Conservation (phyloP, 2,888 invertebrate species). For the Empis stercorea region DNA sequence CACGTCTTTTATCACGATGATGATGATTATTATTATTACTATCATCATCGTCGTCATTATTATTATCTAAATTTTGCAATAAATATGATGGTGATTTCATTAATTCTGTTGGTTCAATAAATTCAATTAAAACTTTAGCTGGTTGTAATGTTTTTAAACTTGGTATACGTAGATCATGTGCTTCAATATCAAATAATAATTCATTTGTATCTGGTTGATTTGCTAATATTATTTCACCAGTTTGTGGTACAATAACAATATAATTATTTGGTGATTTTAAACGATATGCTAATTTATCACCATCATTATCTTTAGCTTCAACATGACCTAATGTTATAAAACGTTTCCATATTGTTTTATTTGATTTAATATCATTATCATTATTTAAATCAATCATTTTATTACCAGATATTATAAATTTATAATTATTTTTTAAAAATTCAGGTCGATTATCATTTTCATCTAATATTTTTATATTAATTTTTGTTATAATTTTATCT, state of each 20-base stretch:
- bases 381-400: constrained; percentile 38
- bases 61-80: constrained; percentile 44
- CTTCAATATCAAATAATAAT: constrained; percentile 60
- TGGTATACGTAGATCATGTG: constrained; percentile 69
- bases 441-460: constrained; percentile 87
- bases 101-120: constrained; percentile 45
- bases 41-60: too few relatives aligned
- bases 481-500: constrained; percentile 67
- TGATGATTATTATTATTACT: constrained; percentile 39
- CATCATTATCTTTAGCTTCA: constrained; percentile 77
- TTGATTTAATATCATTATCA: neutral
- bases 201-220: constrained; percentile 57
- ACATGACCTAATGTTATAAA: constrained; percentile 77
- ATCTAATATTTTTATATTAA: constrained; percentile 64
- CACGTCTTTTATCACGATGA: constrained; percentile 59
- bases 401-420: constrained; percentile 59
- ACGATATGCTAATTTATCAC: constrained; percentile 82
- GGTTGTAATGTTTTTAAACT: constrained; percentile 55
- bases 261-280: constrained; percentile 67
- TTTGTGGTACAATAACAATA: constrained; percentile 83
- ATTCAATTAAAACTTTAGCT: constrained; percentile 65
- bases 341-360: constrained; percentile 50
- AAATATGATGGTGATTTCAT: constrained; percentile 45
- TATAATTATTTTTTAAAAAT: constrained; percentile 65
- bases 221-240: constrained; percentile 75